Conservation (phyloP, 2,797 vertebrate genomes). For the Garrulus glandarius region DNA sequence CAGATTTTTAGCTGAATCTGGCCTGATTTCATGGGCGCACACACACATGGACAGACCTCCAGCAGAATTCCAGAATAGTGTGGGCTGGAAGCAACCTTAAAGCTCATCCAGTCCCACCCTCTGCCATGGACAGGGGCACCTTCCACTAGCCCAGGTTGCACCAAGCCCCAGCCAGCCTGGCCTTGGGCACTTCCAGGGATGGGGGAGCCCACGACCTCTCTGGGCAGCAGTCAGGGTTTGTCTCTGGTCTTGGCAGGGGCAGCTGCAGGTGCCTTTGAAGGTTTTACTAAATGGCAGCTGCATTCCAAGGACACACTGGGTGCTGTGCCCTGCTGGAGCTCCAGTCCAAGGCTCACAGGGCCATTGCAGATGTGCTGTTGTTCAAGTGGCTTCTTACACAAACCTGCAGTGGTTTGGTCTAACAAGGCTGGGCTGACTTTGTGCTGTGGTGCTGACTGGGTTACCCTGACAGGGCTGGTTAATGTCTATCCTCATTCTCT, state of each 20-base stretch:
- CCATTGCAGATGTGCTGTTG: not conserved
- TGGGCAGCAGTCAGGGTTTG: not conserved
- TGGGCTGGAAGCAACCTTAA: not conserved
- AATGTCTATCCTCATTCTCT: not conserved
- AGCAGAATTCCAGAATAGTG: not conserved
- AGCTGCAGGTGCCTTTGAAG: not conserved
- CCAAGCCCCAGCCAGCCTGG: accelerated
- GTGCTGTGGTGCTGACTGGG: not conserved
- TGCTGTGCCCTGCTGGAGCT: not conserved
- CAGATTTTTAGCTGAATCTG: not conserved
- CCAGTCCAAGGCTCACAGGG: not conserved
- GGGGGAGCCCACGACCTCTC: not conserved
- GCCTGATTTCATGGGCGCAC: not conserved
- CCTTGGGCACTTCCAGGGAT: not conserved
- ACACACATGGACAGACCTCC: not conserved
- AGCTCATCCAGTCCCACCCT: not conserved
- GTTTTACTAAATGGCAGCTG: not conserved
- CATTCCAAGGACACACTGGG: not conserved
- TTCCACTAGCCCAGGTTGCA: not conserved
- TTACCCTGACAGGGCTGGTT: not conserved
- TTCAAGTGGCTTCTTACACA: not conserved
- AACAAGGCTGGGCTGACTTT: not conserved
- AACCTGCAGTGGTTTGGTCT: not conserved
- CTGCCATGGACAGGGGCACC: not conserved
- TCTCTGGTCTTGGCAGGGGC: not conserved